phyloP scores from a whole-genome alignment of 2,797 vertebrate genomes.

The Myioborus miniatus region DNA sequence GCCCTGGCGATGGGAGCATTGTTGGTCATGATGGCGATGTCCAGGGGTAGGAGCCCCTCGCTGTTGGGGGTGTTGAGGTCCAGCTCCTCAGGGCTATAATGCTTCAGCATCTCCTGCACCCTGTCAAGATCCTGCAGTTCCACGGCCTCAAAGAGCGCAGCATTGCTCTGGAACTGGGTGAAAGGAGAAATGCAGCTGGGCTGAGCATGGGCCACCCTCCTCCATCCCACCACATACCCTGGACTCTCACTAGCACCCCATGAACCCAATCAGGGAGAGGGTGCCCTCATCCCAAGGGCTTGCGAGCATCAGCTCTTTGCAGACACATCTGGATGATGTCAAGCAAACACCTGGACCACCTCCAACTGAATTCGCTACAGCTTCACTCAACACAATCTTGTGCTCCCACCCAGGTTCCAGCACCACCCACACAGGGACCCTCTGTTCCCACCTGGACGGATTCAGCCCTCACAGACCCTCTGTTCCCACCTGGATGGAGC shows the following conservation, averaged over 20 bases:
- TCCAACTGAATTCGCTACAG: background rate
- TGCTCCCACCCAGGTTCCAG: background rate
- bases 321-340: background rate
- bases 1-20: conserved; percentile 89
- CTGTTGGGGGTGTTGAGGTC: conserved; percentile 94
- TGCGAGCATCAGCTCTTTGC: background rate
- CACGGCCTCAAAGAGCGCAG: conserved; percentile 89
- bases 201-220: fast-evolving
- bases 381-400: background rate
- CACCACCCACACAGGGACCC: fast-evolving
- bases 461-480: too few relatives aligned
- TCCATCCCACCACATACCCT: background rate
- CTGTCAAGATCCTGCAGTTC: conserved; percentile 90
- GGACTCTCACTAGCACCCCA: background rate
- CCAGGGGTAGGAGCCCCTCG: conserved; percentile 90
- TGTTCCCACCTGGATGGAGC: too few relatives aligned
- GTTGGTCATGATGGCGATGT: conserved; percentile 94
- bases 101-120: conserved; percentile 86
- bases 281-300: background rate
- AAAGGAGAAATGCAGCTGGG: background rate
- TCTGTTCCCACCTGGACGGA: background rate
- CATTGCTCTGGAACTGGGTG: conserved; percentile 86
- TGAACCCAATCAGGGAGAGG: background rate
- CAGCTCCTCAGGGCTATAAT: conserved; percentile 90
- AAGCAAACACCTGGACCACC: background rate